Base-by-base conservation (phyloP, 2,888 invertebrate species). In the Patella caerulea region DNA sequence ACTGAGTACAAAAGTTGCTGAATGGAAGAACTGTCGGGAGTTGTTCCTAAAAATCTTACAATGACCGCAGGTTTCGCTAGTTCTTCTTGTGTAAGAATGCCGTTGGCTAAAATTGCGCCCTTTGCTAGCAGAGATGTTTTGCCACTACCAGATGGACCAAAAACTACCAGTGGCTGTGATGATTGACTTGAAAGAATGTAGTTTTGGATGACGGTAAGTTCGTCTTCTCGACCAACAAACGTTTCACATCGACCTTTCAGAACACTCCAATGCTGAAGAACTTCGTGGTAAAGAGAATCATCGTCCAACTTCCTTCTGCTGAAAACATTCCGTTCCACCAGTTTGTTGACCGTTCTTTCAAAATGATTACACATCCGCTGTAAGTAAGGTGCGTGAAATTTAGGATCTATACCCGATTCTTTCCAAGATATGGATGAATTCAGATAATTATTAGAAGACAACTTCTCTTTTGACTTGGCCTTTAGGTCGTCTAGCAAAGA, bases 41-140 rank as follows among this genome's bases (percentile, higher is more conserved):
- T 88, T 7, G 88, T 89, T 2, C 90, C 89, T 14, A 89, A 83
- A 72, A 90, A 88, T 54, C 90, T 81, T 12, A 85, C 70, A n/a
- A 87, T 79, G 12, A 86, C 83, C 1, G 81, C 79, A 24, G 85
- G 52, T 3, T 65, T 75, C 24, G 19, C 29, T 69, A 2, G 14
- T 19, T 5, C 3, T 45, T 19, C 71, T 69, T 24, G 12, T 17
- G n/a, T n/a, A 73, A n/a, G 11, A 14, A 83, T 81, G 53, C 80
- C 80, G 65, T 83, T 83, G 3, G 85, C 87, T 81, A 83, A 75
- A 76, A 84, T 79, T 14, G 86, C 85, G 9, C 81, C 83, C 74
- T 86, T 86, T n/a, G 90, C 87, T 81, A 89, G 86, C 29, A 89
- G 82, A 7, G 89, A 89, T 0, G 90, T 90, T 78, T 90, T 90